Evolutionary conservation across 2,888 invertebrate genomes (phyloP).

Genomic region (Eupithecia inturbata): DNA sequence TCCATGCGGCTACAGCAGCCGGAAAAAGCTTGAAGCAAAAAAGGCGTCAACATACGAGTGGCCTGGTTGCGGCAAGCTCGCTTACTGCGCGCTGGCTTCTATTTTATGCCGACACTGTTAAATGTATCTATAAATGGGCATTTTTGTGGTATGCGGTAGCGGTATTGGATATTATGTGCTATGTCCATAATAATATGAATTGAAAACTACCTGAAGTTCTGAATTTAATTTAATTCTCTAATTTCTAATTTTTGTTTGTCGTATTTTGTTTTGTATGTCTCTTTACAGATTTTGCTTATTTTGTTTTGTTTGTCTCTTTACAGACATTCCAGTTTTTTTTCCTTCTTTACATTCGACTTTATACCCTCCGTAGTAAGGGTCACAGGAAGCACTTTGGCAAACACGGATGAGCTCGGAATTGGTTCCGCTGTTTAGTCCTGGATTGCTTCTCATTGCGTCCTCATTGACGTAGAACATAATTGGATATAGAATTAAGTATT

Average conservation of each 20-base stretch:
- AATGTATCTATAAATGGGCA: neutral
- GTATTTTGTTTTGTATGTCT: no score
- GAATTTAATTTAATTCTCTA: no score
- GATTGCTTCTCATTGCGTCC: conserved; percentile 62
- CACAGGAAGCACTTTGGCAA: conserved; percentile 74
- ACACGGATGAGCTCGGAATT: conserved; percentile 77
- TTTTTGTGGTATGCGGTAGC: neutral
- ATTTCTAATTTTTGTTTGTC: no score
- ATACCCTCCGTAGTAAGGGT: conserved; percentile 43
- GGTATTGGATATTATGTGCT: neutral
- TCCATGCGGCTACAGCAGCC: no score
- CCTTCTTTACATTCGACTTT: conserved; percentile 2
- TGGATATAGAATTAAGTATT: conserved; percentile 54
- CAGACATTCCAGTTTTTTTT: neutral
- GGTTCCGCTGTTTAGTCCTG: conserved; percentile 78
- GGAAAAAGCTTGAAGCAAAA: no score
- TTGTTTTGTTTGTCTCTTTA: neutral
- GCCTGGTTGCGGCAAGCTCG: neutral
- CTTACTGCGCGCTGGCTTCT: no score
- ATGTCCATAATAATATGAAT: neutral
- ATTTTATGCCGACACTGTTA: neutral
- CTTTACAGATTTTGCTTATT: neutral
- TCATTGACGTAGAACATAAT: conserved; percentile 63
- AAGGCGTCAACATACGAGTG: neutral
- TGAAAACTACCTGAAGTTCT: neutral